These are phyloP conservation scores for Pangasianodon gigas DNA, from an alignment of 2,113 vertebrate genomes.

Conservation along the genomic window DNA sequence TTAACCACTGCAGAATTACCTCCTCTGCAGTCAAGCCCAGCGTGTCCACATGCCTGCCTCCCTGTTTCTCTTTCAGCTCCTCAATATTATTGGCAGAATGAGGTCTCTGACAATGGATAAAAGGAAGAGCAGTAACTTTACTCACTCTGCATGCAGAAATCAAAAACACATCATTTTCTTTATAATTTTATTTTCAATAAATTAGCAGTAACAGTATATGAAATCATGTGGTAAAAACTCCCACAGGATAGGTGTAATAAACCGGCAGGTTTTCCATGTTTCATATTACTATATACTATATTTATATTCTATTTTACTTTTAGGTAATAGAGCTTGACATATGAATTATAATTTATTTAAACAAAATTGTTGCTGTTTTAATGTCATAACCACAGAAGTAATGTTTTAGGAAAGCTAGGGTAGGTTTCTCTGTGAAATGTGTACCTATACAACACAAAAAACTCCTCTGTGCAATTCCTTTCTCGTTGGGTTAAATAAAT, in stretches of 20 bases:
- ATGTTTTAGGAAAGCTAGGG: conserved; percentile 15
- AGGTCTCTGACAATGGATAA: conserved; percentile 74
- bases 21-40: conserved; percentile 86
- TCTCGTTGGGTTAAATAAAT: conserved; percentile 53
- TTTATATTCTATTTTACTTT: neutral
- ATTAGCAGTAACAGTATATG: neutral
- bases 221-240: neutral
- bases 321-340: neutral
- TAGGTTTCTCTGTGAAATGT: conserved; percentile 12
- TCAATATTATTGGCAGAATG: conserved; percentile 77
- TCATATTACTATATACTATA: neutral
- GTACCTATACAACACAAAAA: conserved; percentile 33
- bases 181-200: neutral
- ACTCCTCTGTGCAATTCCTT: conserved; percentile 23
- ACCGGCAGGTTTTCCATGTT: neutral
- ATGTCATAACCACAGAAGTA: conserved; percentile 4
- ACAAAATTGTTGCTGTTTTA: neutral
- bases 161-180: neutral
- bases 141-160: neutral
- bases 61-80: conserved; percentile 73
- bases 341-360: conserved; percentile 3
- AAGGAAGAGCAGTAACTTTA: conserved; percentile 16
- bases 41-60: conserved; percentile 73
- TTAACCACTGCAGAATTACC: conserved; percentile 70
- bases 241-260: neutral